Evolutionary conservation across 2,113 vertebrate species (phyloP).

Genomic region (Leptodactylus fuscus): DNA sequence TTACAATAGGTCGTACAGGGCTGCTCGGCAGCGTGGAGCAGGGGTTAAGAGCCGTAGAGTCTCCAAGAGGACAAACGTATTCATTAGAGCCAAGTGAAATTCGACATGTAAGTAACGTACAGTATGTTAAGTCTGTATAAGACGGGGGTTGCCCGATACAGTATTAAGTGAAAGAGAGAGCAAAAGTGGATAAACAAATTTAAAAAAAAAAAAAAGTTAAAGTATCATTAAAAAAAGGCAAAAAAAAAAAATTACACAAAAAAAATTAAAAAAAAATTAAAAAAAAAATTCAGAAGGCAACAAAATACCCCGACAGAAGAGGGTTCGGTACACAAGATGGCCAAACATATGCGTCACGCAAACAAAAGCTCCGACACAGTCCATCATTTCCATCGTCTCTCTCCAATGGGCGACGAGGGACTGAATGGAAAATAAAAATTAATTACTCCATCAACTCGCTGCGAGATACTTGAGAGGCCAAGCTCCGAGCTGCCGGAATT

Average conservation of each 20-base stretch:
- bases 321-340: neutral
- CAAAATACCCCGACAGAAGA: no score
- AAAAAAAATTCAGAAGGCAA: no score
- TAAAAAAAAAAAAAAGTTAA: no score
- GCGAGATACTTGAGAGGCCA: neutral
- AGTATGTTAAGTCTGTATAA: neutral
- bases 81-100: constrained; percentile 4
- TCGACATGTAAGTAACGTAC: neutral
- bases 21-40: neutral
- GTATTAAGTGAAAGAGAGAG: neutral
- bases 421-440: constrained; percentile 13
- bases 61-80: neutral
- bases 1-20: neutral
- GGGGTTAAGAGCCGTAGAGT: constrained; percentile 13
- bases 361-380: constrained; percentile 32
- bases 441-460: constrained; percentile 8
- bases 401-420: neutral
- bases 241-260: no score
- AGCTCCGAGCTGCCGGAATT: neutral
- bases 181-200: neutral
- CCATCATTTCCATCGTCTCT: constrained; percentile 8
- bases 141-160: no score
- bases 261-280: neutral
- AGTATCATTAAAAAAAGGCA: neutral
- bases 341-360: constrained; percentile 20